Conservation (phyloP, 2,113 vertebrate species). For the Epinephelus lanceolatus region DNA sequence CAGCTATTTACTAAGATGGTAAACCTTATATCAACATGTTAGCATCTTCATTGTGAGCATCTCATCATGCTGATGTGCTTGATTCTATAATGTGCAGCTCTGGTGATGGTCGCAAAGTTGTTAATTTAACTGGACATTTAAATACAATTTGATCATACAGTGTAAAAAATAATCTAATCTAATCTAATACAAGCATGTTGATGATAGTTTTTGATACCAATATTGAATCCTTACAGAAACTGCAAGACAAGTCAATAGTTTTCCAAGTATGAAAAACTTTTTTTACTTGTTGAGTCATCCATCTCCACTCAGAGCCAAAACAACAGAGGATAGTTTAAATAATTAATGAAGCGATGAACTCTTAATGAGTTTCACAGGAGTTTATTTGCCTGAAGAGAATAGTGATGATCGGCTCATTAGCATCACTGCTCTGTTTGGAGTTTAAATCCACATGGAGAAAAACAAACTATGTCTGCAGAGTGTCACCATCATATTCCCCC, state of each 20-base stretch:
- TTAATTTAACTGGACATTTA: too few relatives aligned
- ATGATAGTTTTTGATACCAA: too few relatives aligned
- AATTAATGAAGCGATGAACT: slow-evolving; percentile 49
- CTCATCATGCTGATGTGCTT: too few relatives aligned
- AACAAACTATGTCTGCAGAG: slow-evolving; percentile 16
- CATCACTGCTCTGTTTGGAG: not conserved
- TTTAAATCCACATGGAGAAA: slow-evolving; percentile 27
- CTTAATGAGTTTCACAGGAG: slow-evolving; percentile 41
- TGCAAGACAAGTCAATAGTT: not conserved
- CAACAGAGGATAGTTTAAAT: slow-evolving; percentile 33
- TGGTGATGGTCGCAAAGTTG: too few relatives aligned
- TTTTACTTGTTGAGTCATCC: not conserved
- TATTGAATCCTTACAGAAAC: not conserved
- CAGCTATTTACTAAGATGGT: too few relatives aligned
- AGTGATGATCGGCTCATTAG: slow-evolving; percentile 10
- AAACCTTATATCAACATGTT: too few relatives aligned
- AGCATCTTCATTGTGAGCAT: too few relatives aligned
- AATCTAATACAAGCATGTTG: too few relatives aligned
- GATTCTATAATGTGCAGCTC: too few relatives aligned
- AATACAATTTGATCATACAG: too few relatives aligned
- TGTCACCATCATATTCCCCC: slow-evolving; percentile 6
- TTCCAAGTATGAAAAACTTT: not conserved
- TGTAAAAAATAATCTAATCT: too few relatives aligned
- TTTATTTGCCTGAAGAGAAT: slow-evolving; percentile 3
- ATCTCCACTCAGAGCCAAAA: not conserved